Evolutionary conservation across 2,797 vertebrate genomes (phyloP), one percentile per base, ranked within the genome.

Genomic region (Erethizon dorsatum): DNA sequence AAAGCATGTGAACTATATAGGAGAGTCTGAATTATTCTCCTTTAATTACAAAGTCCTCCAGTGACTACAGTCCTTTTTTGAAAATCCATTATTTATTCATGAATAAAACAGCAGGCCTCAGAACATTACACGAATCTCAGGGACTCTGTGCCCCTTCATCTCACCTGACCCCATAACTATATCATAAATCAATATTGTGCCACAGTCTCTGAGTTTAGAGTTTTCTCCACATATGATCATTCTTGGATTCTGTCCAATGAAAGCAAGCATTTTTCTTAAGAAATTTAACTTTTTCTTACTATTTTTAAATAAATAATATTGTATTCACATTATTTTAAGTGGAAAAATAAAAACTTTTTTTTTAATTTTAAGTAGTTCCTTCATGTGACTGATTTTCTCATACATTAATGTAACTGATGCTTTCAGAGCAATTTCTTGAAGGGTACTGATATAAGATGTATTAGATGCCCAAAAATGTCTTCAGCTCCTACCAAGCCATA

Each of bases 401-500:
- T 82, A 79, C 26, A 83, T 75, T 54, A 85, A 67, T 47, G 5
- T 13, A 69, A 20, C 83, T 96, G 78, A 93, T 93, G 33, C 0
- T 88, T 94, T 88, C 0, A 1, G 92, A 37, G 7, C 37, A 95
- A 24, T 93, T 85, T 96, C 45, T 52, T 95, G 41, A 97, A 93
- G 63, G 54, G 1, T 84, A 93, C 5, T n/a, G 33, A 67, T 91
- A 87, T 5, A 14, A 83, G n/a, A 86, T 61, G 47, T 85, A 65
- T 86, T 69, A 37, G 24, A 80, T 80, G 31, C n/a, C 24, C 67
- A 75, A 90, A 94, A 92, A 91, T 92, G 79, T 24, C 26, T 96
- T 96, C 54, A 52, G 54, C 5, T 75, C 15, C 24, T 28, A 52
- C 93, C 47, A 95, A 88, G 85, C 56, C 61, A 96, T 96, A 95